Evolutionary conservation across 2,888 invertebrate species (phyloP).

Genomic region (Eupeodes latifasciatus): DNA sequence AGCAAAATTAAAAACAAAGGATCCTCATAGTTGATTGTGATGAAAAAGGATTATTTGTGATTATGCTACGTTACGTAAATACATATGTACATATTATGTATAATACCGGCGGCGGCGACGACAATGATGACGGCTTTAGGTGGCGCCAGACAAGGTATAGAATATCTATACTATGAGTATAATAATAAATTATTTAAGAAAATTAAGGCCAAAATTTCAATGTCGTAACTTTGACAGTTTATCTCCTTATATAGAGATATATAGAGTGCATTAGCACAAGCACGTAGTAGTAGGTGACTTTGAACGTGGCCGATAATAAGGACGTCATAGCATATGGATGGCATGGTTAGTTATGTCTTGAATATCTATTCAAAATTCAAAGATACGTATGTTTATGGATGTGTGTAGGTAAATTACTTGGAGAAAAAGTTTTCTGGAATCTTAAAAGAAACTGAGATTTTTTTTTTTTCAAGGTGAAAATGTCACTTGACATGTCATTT

Average conservation of each 20-base stretch:
- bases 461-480: background rate
- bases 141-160: conserved; percentile 63
- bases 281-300: background rate
- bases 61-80: conserved; percentile 16
- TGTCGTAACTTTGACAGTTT: conserved; percentile 27
- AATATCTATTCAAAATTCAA: background rate
- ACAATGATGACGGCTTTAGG: too few species aligned
- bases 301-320: conserved; percentile 32
- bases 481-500: background rate
- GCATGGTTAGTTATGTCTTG: background rate
- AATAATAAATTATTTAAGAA: background rate
- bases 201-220: conserved; percentile 1
- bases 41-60: conserved; percentile 47
- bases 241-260: background rate
- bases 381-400: background rate
- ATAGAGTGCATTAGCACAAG: conserved; percentile 4
- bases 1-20: conserved; percentile 34
- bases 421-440: background rate
- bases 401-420: too few species aligned
- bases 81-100: too few species aligned
- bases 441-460: background rate
- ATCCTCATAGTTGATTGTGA: conserved; percentile 27
- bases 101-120: background rate
- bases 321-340: background rate
- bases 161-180: background rate